Percentiles rank a stretch among this genome's conserved stretches.
Conservation (phyloP, 2,113 vertebrate genomes). For the Toxotes jaculatrix region DNA sequence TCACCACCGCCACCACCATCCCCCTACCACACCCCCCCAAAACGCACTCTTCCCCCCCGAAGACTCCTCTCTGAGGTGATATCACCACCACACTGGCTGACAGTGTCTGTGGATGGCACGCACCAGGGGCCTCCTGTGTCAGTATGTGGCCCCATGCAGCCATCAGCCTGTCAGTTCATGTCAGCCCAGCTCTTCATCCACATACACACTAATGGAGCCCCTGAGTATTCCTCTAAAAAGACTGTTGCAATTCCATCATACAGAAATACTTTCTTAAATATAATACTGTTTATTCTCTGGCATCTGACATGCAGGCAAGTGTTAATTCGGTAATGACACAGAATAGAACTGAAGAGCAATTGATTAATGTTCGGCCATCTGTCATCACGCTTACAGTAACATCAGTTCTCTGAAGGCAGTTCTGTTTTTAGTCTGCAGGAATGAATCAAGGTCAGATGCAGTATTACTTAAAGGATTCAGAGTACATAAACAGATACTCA, state of each 20-base stretch:
- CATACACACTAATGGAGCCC: slow-evolving; percentile 33
- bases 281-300: slow-evolving; percentile 27
- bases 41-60: slow-evolving; percentile 14
- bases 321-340: slow-evolving; percentile 46
- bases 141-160: slow-evolving; percentile 29
- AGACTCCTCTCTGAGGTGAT: slow-evolving; percentile 57
- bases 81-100: slow-evolving; percentile 55
- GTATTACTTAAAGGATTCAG: not conserved
- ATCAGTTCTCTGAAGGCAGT: slow-evolving; percentile 31
- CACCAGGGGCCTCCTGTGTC: slow-evolving; percentile 47
- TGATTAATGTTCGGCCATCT: slow-evolving; percentile 30
- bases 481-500: not conserved
- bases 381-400: slow-evolving; percentile 51
- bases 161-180: slow-evolving; percentile 34
- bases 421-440: slow-evolving; percentile 52
- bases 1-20: not conserved
- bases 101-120: slow-evolving; percentile 46
- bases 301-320: slow-evolving; percentile 19
- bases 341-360: slow-evolving; percentile 3
- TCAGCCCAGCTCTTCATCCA: slow-evolving; percentile 38
- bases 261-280: slow-evolving; percentile 34
- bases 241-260: not conserved
- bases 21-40: not conserved
- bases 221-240: slow-evolving; percentile 16
- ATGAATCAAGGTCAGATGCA: slow-evolving; percentile 19